Evolutionary conservation across 1,140 invertebrate genomes (phyloP).

Genomic region (Bombus confusus): DNA sequence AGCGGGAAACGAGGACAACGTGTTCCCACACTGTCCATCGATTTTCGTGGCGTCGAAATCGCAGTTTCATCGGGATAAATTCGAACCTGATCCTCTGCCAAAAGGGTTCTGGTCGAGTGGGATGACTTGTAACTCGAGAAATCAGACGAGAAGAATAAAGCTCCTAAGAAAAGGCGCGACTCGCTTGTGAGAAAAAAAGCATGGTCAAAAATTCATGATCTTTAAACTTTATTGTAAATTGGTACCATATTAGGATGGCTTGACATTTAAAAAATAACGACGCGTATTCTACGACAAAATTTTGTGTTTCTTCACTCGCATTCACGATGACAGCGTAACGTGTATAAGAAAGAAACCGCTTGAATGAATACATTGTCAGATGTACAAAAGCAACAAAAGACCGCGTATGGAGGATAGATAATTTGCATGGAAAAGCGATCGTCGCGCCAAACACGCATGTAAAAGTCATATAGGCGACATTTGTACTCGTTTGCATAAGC

Average conservation of each 20-base stretch:
- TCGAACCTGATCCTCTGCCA: not conserved
- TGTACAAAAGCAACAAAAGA: not conserved
- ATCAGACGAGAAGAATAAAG: not conserved
- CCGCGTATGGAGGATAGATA: not conserved
- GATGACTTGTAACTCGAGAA: not conserved
- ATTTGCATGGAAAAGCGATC: slow-evolving; percentile 23
- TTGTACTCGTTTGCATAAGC: not conserved
- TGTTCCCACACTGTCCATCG: not conserved
- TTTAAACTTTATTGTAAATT: not conserved
- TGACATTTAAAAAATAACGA: not conserved
- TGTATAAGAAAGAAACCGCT: not conserved
- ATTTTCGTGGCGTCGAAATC: not conserved
- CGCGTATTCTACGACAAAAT: not conserved
- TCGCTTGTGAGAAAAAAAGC: not conserved
- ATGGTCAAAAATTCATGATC: not conserved
- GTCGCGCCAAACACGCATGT: not conserved
- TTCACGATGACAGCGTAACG: not conserved
- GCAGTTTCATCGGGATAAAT: slow-evolving; percentile 21
- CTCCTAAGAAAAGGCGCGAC: not conserved
- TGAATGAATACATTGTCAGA: not conserved
- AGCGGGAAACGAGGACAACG: not conserved
- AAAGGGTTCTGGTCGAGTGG: not conserved
- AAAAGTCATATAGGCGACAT: not conserved
- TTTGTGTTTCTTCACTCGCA: not conserved
- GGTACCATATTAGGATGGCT: too few relatives aligned